Conservation (phyloP, 2,888 invertebrate genomes). For the Tenthredo scrophulariae region DNA sequence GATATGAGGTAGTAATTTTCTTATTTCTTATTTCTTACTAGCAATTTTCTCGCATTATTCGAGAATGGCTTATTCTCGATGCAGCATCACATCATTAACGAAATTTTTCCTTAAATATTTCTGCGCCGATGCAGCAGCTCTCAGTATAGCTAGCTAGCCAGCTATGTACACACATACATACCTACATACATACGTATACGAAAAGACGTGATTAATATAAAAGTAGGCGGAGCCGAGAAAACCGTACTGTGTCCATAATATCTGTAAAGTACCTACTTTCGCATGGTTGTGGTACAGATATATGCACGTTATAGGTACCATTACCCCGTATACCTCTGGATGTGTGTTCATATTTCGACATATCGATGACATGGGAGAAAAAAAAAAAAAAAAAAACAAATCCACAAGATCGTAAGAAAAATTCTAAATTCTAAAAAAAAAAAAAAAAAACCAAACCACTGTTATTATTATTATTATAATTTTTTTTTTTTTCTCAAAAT, state of each 20-base stretch:
- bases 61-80: background rate
- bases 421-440: background rate
- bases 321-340: background rate
- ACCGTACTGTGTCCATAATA: conserved; percentile 13
- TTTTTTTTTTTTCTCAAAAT: background rate
- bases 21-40: background rate
- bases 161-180: background rate
- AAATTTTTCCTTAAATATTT: background rate
- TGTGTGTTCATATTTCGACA: background rate
- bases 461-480: too few relatives aligned
- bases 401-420: background rate
- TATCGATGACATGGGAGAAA: background rate
- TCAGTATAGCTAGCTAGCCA: background rate
- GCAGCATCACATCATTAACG: background rate
- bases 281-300: background rate
- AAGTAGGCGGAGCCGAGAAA: conserved; percentile 75
- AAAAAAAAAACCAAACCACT: too few relatives aligned
- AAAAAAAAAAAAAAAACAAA: too few relatives aligned
- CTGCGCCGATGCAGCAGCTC: conserved; percentile 25
- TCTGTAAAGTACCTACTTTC: background rate
- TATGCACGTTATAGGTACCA: background rate
- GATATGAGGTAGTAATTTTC: background rate
- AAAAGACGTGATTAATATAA: conserved; percentile 78
- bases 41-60: background rate
- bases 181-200: conserved; percentile 43